Base-by-base conservation (phyloP, 2,113 vertebrate genomes). In the Chiloscyllium plagiosum region DNA sequence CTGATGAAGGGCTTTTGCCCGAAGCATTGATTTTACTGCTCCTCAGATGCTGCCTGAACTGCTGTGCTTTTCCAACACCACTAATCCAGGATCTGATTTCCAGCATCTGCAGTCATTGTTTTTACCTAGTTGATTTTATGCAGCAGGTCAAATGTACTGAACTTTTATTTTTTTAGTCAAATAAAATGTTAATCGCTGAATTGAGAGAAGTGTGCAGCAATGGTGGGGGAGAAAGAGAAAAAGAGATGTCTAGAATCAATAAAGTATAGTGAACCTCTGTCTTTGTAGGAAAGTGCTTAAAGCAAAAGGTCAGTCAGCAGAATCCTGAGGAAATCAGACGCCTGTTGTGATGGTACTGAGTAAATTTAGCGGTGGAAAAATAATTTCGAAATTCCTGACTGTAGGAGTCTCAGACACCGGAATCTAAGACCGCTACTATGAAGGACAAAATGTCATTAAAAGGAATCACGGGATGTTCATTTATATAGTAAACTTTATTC, bases 341-440 rank as follows among this genome's bases (percentile, higher is more conserved):
- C 37, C 68, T 95, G 47, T 95, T 95, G 47, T 95, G 94, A 95
- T 72, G 47, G 33, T 72, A 95, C 37, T 33, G 52, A n/a, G 69
- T 95, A 95, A 72, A 52, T 95, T 95, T 72, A 52, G 66, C 47
- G n/a, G 69, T 15, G 50, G 47, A 72, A 76, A 76, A 95, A 95
- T 72, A 68, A 76, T 52, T 47, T 47, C 17, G 42, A 72, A 95
- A 72, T 26, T 26, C 37, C 42, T 72, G 42, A 50, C 94, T 95
- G 42, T 95, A 13, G n/a, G 37, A 68, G 42, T 72, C 94, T 50
- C 42, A 95, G 72, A 72, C 94, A 76, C 69, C 15, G 42, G 22
- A n/a, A 22, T 42, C 66, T 69, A 94, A 69, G 69, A 37, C 92
- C 69, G 65, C 92, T 69, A 29, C 68, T 42, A 4, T 72, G 8